Base-by-base conservation (phyloP, 2,888 invertebrate genomes). In the Labia minor region DNA sequence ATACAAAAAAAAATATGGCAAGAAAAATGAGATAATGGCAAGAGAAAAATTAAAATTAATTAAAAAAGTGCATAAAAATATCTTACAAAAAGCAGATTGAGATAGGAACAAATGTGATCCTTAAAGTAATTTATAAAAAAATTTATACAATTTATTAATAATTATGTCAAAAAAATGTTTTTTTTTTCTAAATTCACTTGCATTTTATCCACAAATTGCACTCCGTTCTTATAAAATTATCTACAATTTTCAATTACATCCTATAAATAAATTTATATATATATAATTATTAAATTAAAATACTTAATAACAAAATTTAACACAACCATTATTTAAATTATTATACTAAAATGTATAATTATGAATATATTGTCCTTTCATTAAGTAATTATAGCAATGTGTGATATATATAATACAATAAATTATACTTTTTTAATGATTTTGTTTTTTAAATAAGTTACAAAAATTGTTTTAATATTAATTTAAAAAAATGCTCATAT, bases 331-430 rank as follows among this genome's bases (percentile, higher is more conserved):
- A 26, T 63, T 63, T 21, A 21, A 26, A 6, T 26, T 6, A 20
- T 64, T 64, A 26, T 64, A 26, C 18, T 21, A 64, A 64, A 19
- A 64, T 26, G 33, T 21, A 64, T 21, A 26, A 19, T 64, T 63
- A n/a, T n/a, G n/a, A n/a, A n/a, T n/a, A n/a, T n/a, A n/a, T n/a
- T n/a, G n/a, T n/a, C n/a, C n/a, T n/a, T n/a, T n/a, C n/a, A n/a
- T n/a, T n/a, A n/a, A n/a, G n/a, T n/a, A n/a, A n/a, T n/a, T n/a
- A n/a, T n/a, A n/a, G n/a, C n/a, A n/a, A n/a, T n/a, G n/a, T n/a
- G n/a, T n/a, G n/a, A n/a, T n/a, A n/a, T n/a, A n/a, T n/a, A n/a
- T n/a, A n/a, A n/a, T n/a, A n/a, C n/a, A n/a, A n/a, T n/a, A n/a
- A n/a, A n/a, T n/a, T n/a, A n/a, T n/a, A n/a, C n/a, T n/a, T n/a